Percentiles rank a stretch among this genome's conserved stretches.
phyloP scores from a whole-genome alignment of 2,113 vertebrate genomes.

The Glaucomys volans region DNA sequence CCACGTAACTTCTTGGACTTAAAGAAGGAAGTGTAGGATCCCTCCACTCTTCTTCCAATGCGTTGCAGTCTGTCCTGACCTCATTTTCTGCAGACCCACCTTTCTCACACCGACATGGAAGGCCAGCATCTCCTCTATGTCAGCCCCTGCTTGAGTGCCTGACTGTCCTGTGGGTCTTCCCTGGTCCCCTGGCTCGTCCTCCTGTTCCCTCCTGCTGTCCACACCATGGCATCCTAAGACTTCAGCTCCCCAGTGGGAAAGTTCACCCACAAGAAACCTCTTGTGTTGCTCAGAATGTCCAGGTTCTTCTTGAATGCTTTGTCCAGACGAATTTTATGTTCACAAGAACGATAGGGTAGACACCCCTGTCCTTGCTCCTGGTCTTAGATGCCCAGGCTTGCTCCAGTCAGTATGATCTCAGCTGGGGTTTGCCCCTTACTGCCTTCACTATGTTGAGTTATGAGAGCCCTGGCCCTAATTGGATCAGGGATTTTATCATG shows the following conservation, averaged over 20 bases:
- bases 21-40: not conserved
- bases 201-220: not conserved
- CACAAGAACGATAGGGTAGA: not conserved
- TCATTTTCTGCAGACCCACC: not conserved
- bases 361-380: not conserved
- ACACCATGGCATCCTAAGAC: not conserved
- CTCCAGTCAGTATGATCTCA: not conserved
- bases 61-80: not conserved
- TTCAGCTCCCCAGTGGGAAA: not conserved
- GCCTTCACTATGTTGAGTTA: not conserved
- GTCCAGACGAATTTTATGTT: not conserved
- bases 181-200: fast-evolving
- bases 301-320: not conserved
- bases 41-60: not conserved
- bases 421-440: too few relatives aligned
- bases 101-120: not conserved
- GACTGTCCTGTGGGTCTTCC: fast-evolving
- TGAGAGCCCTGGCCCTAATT: not conserved
- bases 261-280: too few relatives aligned
- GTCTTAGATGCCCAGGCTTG: too few relatives aligned
- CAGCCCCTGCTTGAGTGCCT: fast-evolving
- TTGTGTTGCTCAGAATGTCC: not conserved
- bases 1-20: not conserved
- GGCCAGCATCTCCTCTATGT: fast-evolving
- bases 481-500: not conserved